These are phyloP conservation scores for Cyprinodon tularosa DNA, from an alignment of 2,113 vertebrate genomes.

Conservation along the genomic window DNA sequence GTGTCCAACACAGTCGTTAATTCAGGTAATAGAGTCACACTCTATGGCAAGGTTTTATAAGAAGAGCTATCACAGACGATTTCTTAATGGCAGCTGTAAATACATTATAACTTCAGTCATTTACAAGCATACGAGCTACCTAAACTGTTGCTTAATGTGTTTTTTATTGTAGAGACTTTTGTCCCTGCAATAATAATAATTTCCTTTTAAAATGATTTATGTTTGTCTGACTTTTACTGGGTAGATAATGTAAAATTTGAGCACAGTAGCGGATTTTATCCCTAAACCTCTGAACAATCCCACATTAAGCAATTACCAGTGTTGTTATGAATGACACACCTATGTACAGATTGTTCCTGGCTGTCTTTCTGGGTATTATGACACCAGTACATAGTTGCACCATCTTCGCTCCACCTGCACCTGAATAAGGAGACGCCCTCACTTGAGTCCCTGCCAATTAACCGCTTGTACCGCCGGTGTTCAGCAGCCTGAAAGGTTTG, in stretches of 20 bases:
- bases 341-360: neutral
- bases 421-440: neutral
- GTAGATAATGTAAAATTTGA: neutral
- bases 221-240: too few relatives aligned
- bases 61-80: neutral
- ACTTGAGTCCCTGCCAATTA: neutral
- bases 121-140: neutral
- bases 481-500: neutral
- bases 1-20: neutral
- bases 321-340: neutral
- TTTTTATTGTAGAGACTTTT: neutral
- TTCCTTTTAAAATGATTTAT: neutral
- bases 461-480: neutral
- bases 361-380: neutral
- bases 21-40: conserved; percentile 6
- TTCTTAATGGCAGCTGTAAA: neutral
- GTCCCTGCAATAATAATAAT: neutral
- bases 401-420: neutral
- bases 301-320: conserved; percentile 14
- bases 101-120: neutral
- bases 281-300: neutral
- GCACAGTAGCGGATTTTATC: neutral
- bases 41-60: neutral
- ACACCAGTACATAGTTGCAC: neutral
- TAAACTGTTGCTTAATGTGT: neutral